Percentiles rank a stretch among this genome's conserved stretches.
These are phyloP conservation scores for Perdita meconis DNA, from an alignment of 2,888 invertebrate genomes.

Conservation along the genomic window DNA sequence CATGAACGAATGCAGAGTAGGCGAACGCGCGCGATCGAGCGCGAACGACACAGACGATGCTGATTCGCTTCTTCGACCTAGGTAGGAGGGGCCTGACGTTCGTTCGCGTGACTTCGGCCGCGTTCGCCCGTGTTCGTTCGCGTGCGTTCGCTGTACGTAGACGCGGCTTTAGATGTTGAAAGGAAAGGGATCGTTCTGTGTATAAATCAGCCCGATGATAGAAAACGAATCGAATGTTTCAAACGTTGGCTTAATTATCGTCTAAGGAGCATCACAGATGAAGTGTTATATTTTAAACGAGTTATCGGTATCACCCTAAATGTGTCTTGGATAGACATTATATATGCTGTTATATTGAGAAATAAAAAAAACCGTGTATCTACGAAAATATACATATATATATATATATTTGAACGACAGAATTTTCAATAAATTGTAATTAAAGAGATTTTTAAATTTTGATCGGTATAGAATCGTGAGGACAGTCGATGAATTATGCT, in stretches of 20 bases:
- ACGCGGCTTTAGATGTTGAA: background rate
- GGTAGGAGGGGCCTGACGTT: too few relatives aligned
- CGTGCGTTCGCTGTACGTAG: too few relatives aligned
- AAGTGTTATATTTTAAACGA: constrained; percentile 40
- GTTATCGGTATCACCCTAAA: constrained; percentile 43
- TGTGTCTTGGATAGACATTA: constrained; percentile 47
- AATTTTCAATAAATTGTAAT: constrained; percentile 34
- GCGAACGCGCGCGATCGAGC: too few relatives aligned
- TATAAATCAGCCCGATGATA: constrained; percentile 23
- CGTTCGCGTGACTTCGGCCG: too few relatives aligned
- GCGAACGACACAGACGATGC: too few relatives aligned
- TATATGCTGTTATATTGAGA: constrained; percentile 30
- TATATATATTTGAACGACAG: constrained; percentile 30
- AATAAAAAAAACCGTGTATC: constrained; percentile 20
- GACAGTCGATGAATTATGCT: constrained; percentile 13
- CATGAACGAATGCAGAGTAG: too few relatives aligned
- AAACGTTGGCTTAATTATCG: constrained; percentile 48
- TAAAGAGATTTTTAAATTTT: constrained; percentile 38
- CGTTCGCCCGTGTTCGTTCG: too few relatives aligned
- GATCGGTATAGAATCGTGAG: constrained; percentile 22
- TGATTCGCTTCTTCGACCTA: too few relatives aligned
- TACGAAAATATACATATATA: constrained; percentile 31
- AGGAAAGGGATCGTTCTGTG: constrained; percentile 1
- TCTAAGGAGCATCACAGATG: constrained; percentile 28
- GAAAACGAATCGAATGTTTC: constrained; percentile 19